Percentiles rank a stretch among this genome's conserved stretches.
Conservation (phyloP, 2,888 invertebrate genomes). For the Andrena praecox region DNA sequence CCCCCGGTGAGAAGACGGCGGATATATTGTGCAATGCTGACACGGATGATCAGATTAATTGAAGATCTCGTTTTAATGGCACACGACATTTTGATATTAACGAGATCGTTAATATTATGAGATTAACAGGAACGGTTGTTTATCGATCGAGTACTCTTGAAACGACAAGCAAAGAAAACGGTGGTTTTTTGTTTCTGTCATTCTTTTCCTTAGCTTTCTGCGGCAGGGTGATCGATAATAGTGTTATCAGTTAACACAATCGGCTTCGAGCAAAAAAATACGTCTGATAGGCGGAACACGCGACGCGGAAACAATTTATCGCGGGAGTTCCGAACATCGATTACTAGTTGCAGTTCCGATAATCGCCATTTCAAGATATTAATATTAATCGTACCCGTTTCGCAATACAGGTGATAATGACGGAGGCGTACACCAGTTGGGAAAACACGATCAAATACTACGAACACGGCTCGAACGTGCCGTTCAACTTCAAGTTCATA, state of each 20-base stretch:
- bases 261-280: neutral
- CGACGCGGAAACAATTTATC: neutral
- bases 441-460: constrained; percentile 89
- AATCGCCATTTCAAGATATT: neutral
- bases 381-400: neutral
- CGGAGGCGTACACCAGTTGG: constrained; percentile 90
- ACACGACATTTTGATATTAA: no score
- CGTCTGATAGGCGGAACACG: neutral
- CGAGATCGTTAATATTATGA: no score
- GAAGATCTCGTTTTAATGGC: no score
- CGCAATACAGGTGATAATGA: constrained; percentile 88
- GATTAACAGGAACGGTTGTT: no score
- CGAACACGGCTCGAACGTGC: constrained; percentile 90
- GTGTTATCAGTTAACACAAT: neutral
- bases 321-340: neutral
- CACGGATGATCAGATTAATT: no score
- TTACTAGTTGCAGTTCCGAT: no score
- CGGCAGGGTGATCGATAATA: neutral
- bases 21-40: no score
- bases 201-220: neutral
- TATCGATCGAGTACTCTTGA: no score
- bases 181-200: neutral
- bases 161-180: no score
- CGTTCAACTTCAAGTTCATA: constrained; percentile 92
- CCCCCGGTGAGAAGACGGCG: no score